Evolutionary conservation across 2,797 vertebrate species (phyloP), one percentile per base, ranked within the genome.

Genomic region (Takifugu ocellatus): DNA sequence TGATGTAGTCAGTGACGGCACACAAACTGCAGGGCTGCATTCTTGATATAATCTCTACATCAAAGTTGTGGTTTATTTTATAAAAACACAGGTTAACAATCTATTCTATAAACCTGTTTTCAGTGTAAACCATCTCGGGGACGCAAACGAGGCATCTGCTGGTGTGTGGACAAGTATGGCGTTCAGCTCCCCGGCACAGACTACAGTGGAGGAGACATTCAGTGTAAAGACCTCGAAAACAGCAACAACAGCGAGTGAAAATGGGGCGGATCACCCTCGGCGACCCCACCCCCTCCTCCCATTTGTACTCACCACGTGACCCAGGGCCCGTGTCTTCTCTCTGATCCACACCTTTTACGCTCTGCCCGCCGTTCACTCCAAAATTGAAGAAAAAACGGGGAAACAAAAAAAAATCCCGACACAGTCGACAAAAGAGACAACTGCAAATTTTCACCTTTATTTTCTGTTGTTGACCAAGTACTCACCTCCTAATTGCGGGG

Each of bases 81-180:
- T 10, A 33, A 33, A 33, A 33, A 33, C 31, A 33, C 2, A 16
- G 5, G 3, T 6, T 8, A 46, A 21, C 2, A 2, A 21, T 46
- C 44, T n/a, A 1, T 21, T 46, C 17, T 21, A 43, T 10, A 6
- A 49, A 17, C 6, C 29, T 46, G 1, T 66, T 52, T 53, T 65
- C 87, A 98, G 97, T 99, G 97, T 90, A 99, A 99, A 69, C 95
- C 96, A 14, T 98, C 96, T 61, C 94, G 94, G 5, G 96, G 96
- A 56, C 94, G 95, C 74, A 97, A 98, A 64, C 92, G 96, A 63
- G 97, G 96, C 45, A 91, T 98, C 85, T 99, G 97, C 90, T 99
- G 97, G 96, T 99, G 97, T 0, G 97, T 99, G 88, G 96, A 99
- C 85, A 99, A 97, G 85, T 97, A 99, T 0, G 96, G 97, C 6